phyloP scores from a whole-genome alignment of 2,113 vertebrate species.

The Bagarius yarrelli region DNA sequence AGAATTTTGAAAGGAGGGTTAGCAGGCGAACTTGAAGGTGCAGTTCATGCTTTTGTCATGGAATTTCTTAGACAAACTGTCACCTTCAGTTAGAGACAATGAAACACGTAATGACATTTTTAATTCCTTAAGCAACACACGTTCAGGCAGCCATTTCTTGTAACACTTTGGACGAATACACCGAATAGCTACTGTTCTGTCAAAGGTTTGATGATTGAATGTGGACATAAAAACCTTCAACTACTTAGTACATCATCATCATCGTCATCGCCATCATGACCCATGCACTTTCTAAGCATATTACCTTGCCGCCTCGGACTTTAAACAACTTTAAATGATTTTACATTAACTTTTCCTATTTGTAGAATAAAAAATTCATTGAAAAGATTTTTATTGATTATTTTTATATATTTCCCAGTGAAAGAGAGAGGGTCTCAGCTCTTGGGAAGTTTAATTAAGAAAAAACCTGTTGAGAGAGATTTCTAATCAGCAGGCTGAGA shows the following conservation, averaged over 20 bases:
- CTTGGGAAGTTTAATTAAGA: conserved; percentile 78
- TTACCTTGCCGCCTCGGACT: conserved; percentile 16
- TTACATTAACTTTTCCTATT: conserved; percentile 16
- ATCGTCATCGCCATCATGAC: no score
- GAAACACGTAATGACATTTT: conserved; percentile 42
- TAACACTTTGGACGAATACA: conserved; percentile 19
- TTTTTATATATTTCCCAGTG: conserved; percentile 31
- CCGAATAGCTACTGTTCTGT: conserved; percentile 30
- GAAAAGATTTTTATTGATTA: conserved; percentile 18
- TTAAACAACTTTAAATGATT: conserved; percentile 33
- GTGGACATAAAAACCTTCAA: neutral
- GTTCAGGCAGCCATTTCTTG: conserved; percentile 19
- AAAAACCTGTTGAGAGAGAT: conserved; percentile 78
- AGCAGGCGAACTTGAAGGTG: conserved; percentile 12
- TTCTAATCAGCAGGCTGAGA: conserved; percentile 75
- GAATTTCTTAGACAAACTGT: conserved; percentile 34
- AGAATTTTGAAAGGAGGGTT: conserved; percentile 37
- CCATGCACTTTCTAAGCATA: neutral
- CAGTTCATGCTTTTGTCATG: conserved; percentile 46
- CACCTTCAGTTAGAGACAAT: conserved; percentile 15
- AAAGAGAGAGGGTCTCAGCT: conserved; percentile 57
- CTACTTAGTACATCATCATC: neutral
- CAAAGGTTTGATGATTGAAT: neutral
- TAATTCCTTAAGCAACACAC: conserved; percentile 15
- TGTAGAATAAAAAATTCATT: conserved; percentile 23